Evolutionary conservation across 2,888 invertebrate species (phyloP).

Genomic region (Lasioglossum calceatum): DNA sequence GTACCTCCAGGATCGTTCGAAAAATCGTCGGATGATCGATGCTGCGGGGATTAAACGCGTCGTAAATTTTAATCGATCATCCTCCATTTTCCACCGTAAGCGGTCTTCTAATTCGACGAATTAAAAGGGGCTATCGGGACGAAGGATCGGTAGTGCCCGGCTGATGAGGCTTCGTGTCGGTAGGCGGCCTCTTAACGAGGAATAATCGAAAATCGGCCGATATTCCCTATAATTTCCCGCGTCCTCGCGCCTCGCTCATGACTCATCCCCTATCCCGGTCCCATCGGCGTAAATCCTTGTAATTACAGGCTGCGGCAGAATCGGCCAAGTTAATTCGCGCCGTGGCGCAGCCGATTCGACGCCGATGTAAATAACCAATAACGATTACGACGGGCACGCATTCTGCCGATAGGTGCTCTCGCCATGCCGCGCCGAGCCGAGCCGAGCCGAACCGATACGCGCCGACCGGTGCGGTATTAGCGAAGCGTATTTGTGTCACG

Average conservation of each 20-base stretch:
- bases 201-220: slow-evolving; percentile 60
- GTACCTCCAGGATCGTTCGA: background rate
- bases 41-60: background rate
- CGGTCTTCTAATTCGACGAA: slow-evolving; percentile 37
- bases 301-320: slow-evolving; percentile 58
- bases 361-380: slow-evolving; percentile 70
- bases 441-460: background rate
- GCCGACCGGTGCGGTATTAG: background rate
- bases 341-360: slow-evolving; percentile 52
- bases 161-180: slow-evolving; percentile 28
- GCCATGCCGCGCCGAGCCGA: background rate
- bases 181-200: slow-evolving; percentile 46
- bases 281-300: slow-evolving; percentile 55
- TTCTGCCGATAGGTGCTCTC: slow-evolving; percentile 12
- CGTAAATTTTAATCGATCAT: slow-evolving; percentile 8
- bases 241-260: slow-evolving; percentile 51
- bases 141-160: slow-evolving; percentile 32
- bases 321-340: slow-evolving; percentile 68
- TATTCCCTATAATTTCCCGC: slow-evolving; percentile 60
- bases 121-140: slow-evolving; percentile 30
- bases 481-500: slow-evolving; percentile 40
- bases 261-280: slow-evolving; percentile 39
- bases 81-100: slow-evolving; percentile 3
- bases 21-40: background rate
- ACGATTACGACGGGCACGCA: slow-evolving; percentile 64